These are phyloP conservation scores for Eupithecia pulchellata DNA, from an alignment of 2,888 invertebrate species.

Conservation along the genomic window DNA sequence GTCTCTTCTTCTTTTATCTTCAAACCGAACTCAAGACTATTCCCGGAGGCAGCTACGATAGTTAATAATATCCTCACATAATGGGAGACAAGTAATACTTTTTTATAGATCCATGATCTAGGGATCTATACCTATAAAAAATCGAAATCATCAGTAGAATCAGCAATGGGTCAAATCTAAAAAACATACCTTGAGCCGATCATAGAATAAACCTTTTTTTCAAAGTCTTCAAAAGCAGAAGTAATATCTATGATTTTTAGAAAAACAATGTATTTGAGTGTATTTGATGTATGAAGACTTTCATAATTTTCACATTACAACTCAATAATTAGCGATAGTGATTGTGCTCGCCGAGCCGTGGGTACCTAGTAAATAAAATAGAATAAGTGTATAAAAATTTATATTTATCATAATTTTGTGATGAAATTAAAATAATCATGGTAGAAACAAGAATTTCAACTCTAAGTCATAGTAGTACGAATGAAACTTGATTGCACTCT, in stretches of 20 bases:
- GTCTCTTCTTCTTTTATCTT: no score
- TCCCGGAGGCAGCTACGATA: no score
- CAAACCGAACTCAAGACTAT: no score
- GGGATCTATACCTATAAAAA: no score
- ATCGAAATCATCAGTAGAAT: not conserved
- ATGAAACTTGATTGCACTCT: not conserved
- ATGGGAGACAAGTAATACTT: no score
- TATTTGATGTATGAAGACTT: no score
- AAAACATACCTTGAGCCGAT: not conserved
- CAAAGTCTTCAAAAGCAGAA: no score
- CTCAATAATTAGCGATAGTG: not conserved
- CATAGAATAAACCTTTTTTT: not conserved
- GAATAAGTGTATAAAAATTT: not conserved
- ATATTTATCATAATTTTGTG: constrained; percentile 7
- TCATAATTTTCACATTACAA: not conserved
- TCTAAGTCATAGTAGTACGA: not conserved
- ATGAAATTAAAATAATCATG: not conserved
- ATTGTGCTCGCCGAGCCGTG: not conserved
- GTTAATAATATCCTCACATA: no score
- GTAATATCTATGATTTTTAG: not conserved
- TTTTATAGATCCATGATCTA: no score
- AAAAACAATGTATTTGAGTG: not conserved
- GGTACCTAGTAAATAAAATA: not conserved
- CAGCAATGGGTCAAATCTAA: not conserved
- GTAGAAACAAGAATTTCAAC: constrained; percentile 6